Conservation (phyloP, 1,140 invertebrate species). For the Aphelenchoides fujianensis region DNA sequence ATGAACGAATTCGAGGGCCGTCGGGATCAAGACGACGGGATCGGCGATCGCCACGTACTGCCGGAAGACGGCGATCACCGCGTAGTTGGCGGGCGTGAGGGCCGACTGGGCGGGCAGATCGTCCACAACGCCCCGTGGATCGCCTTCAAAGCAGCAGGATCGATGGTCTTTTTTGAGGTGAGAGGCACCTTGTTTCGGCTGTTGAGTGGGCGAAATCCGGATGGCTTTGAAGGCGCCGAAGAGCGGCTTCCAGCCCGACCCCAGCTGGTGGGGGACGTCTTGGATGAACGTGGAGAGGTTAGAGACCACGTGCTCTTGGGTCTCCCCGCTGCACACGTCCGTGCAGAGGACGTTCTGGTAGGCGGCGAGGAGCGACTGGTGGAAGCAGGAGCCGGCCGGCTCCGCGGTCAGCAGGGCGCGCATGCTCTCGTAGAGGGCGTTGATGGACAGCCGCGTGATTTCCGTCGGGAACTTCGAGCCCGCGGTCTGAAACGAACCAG, state of each 20-base stretch:
- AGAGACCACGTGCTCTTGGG: conserved; percentile 34
- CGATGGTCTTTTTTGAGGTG: too few species aligned
- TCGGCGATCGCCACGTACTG: conserved; percentile 29
- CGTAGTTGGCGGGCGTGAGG: conserved; percentile 21
- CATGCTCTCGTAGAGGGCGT: conserved; percentile 17
- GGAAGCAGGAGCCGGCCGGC: conserved; percentile 20
- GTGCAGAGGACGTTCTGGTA: conserved; percentile 29
- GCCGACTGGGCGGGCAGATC: neutral
- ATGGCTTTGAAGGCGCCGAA: conserved; percentile 35
- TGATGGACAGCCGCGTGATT: conserved; percentile 22
- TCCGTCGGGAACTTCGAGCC: conserved; percentile 27
- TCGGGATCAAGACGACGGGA: conserved; percentile 2
- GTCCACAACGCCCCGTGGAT: neutral
- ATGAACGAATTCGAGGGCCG: conserved; percentile 31
- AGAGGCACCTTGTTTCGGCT: conserved; percentile 14
- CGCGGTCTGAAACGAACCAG: conserved; percentile 27
- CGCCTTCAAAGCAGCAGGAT: too few species aligned
- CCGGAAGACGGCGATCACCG: conserved; percentile 29
- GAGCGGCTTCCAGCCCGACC: conserved; percentile 34
- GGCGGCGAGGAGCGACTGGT: conserved; percentile 24
- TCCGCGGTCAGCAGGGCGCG: conserved; percentile 22
- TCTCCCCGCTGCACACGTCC: conserved; percentile 33
- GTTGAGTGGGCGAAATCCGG: neutral
- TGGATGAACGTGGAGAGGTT: conserved; percentile 25
- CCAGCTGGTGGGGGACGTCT: conserved; percentile 11